Base-by-base conservation (phyloP, 1,140 invertebrate species). In the Globodera ellingtonae region DNA sequence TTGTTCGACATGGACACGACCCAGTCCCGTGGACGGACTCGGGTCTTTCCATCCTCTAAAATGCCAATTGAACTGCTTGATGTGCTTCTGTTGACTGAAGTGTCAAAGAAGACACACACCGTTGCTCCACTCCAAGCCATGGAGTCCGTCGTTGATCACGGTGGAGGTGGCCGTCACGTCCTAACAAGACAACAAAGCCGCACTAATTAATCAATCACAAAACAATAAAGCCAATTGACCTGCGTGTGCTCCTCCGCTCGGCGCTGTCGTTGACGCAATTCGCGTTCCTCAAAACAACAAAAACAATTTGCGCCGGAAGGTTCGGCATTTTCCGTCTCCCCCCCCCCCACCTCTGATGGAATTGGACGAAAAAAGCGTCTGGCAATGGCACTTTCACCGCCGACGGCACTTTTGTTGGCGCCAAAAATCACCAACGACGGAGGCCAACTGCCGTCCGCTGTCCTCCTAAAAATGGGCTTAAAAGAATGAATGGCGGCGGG, bases 71-170 rank as follows among this genome's bases (percentile, higher is more conserved):
- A 59, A 5, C 44, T 48, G 48, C 18, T 21, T 75, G 56, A 7
- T 21, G 6, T 21, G 18, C 2, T 6, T 56, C 62, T 74, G 48
- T 5, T 72, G 21, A 21, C 18, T 0, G 24, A 18, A 50, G 18
- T 44, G 24, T 1, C 59, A 4, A 73, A 73, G 47, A 73, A 73
- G 15, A 4, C 5, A 15, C 5, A 15, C n/a, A 75, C 73, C 73
- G 65, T 62, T 44, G 48, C 56, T 77, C 75, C 75, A 77, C 65
- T 77, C 75, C 75, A 77, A 62, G 46, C 75, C 75, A 10, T 77
- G 75, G 9, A 77, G 69, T 44, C 75, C 75, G 48, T 77, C 75
- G 47, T 77, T 77, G 24, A 48, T 66, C 21, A 77, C 75, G 7
- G 21, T 77, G 13, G 75, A 77, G 44, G 24, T 62, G 6, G 75